Conservation (phyloP, 2,797 vertebrate species). For the Craterocephalus amniculus region DNA sequence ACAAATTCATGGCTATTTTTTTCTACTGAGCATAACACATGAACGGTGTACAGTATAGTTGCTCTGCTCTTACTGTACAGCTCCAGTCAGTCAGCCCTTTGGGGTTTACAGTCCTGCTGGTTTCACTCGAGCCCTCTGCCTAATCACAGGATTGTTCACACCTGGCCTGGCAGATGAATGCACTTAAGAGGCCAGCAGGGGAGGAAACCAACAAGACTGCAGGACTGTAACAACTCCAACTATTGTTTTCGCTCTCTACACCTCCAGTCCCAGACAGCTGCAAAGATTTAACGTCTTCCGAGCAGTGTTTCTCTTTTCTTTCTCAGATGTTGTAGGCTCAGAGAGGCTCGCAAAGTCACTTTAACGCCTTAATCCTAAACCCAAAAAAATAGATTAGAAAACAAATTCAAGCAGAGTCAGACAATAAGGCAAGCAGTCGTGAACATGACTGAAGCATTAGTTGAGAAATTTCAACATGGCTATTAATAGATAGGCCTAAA, state of each 20-base stretch:
- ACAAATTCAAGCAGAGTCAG: neutral
- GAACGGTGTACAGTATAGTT: neutral
- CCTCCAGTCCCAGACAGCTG: conserved; percentile 5
- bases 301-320: neutral
- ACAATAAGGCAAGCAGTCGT: neutral
- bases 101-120: conserved; percentile 12
- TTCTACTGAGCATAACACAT: neutral
- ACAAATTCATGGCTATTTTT: conserved; percentile 5
- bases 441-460: neutral
- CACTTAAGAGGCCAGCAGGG: conserved; percentile 36
- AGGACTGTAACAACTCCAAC: conserved; percentile 5
- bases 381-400: neutral
- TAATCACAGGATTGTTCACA: conserved; percentile 37
- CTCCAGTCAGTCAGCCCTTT: neutral
- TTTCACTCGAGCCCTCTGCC: conserved; percentile 16
- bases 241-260: conserved; percentile 14
- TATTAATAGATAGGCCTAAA: neutral
- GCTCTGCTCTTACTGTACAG: neutral
- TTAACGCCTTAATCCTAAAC: neutral
- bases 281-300: neutral
- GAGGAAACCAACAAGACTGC: conserved; percentile 27
- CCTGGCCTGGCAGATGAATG: conserved; percentile 50
- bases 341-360: neutral
- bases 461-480: neutral
- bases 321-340: neutral